Conservation (phyloP, 53 echinoderm and acorn worm species). For the Patiria pectinifera region DNA sequence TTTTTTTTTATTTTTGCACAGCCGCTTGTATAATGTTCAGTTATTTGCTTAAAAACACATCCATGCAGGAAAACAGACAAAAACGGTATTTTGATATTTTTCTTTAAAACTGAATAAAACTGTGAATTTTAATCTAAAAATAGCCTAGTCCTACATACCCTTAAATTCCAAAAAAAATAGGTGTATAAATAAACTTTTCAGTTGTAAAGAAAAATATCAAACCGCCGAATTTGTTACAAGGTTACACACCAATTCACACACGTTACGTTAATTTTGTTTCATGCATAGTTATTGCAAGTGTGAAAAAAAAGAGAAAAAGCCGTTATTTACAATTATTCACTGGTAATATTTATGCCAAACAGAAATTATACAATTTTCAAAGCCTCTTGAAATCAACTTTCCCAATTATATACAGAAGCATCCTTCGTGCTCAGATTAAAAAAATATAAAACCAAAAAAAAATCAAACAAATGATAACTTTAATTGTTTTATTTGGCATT, state of each 20-base stretch:
- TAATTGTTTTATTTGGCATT: neutral
- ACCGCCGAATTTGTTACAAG: neutral
- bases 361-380: neutral
- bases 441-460: neutral
- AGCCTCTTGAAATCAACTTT: conserved; percentile 19
- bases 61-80: neutral
- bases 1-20: neutral
- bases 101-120: neutral
- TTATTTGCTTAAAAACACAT: conserved; percentile 1
- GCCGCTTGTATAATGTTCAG: neutral
- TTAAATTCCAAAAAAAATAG: neutral
- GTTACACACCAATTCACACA: conserved; percentile 9
- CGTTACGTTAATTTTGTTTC: neutral
- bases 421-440: neutral
- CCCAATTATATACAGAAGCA: conserved; percentile 2
- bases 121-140: neutral
- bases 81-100: neutral
- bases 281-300: conserved; percentile 36
- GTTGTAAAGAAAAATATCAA: conserved; percentile 20
- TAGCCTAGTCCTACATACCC: neutral
- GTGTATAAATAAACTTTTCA: neutral
- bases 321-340: conserved; percentile 22
- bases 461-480: neutral
- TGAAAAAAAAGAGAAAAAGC: neutral
- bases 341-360: neutral